Evolutionary conservation across 1,140 invertebrate genomes (phyloP), one percentile per base, ranked within the genome.

Genomic region (Sycophila sp.): DNA sequence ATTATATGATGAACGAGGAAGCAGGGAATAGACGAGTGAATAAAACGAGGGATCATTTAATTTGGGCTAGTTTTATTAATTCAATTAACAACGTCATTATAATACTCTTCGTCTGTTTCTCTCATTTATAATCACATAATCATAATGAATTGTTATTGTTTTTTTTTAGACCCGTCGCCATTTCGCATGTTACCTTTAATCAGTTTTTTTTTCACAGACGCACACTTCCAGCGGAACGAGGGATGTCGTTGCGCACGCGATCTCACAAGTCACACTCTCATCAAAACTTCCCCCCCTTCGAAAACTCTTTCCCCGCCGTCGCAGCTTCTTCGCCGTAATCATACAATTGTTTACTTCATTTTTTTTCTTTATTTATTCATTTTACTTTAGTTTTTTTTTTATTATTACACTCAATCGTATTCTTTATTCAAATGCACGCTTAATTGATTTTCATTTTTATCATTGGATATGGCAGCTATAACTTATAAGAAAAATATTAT

Each of bases 31-130:
- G 34, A 26, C 30, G 22, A 32, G 6, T 49, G 22, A 60, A 58
- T 36, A 45, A 69, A 30, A 3, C 55, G 56, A 28, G 19, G 17
- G n/a, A 51, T 11, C 30, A 13, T 64, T 63, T 84, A 81, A 80
- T 85, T 85, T 82, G 85, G 83, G 83, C 83, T 85, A 86, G 78
- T 86, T 86, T 86, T 86, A 85, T 86, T 86, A 85, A 85, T 85
- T 86, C 81, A 84, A 85, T 85, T 85, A 86, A 86, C 85, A 86
- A 86, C 84, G 79, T 85, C 79, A 85, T 77, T 85, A 85, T 86
- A 85, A 86, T 85, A 85, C 77, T 86, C 81, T 85, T 85, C 81
- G 80, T 83, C 78, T 81, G 75, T 83, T 85, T 78, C 78, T 84
- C 81, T 83, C 82, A 83, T 84, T 86, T 84, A 84, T 84, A 83